These are phyloP conservation scores for Lanius collurio DNA, from an alignment of 2,113 vertebrate genomes.

Conservation along the genomic window DNA sequence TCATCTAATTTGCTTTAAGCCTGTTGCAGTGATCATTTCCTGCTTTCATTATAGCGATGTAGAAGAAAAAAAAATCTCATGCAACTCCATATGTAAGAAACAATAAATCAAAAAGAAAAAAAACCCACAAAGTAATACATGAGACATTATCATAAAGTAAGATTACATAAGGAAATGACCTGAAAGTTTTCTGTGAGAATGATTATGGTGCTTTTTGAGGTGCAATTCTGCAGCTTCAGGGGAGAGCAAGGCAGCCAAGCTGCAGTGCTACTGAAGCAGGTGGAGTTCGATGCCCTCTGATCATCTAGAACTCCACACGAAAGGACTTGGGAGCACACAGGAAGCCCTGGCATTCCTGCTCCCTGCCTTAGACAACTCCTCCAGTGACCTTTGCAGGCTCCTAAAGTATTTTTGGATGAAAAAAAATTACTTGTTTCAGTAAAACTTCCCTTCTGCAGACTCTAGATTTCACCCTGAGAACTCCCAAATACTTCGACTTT, in stretches of 20 bases:
- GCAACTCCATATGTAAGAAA: not conserved
- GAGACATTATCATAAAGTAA: not conserved
- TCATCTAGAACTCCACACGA: not conserved
- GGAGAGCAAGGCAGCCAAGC: not conserved
- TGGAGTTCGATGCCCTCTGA: constrained; percentile 59
- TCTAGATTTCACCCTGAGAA: not conserved
- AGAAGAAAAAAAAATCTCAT: not conserved
- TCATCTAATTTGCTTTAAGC: not conserved
- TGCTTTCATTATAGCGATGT: not conserved
- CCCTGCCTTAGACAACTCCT: not conserved
- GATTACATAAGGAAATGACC: not conserved
- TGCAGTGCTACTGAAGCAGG: constrained; percentile 28
- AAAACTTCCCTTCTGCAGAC: not conserved
- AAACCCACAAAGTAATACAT: not conserved
- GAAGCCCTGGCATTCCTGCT: not conserved
- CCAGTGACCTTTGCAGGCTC: not conserved
- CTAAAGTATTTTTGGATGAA: not conserved
- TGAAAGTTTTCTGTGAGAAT: not conserved
- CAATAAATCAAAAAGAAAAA: not conserved
- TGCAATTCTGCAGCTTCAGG: not conserved
- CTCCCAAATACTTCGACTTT: not conserved
- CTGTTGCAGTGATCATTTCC: constrained; percentile 10
- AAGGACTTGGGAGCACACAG: not conserved
- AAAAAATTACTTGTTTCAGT: not conserved
- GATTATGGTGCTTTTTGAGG: not conserved